phyloP scores from a whole-genome alignment of 2,888 invertebrate species.

The Idaea biselata region DNA sequence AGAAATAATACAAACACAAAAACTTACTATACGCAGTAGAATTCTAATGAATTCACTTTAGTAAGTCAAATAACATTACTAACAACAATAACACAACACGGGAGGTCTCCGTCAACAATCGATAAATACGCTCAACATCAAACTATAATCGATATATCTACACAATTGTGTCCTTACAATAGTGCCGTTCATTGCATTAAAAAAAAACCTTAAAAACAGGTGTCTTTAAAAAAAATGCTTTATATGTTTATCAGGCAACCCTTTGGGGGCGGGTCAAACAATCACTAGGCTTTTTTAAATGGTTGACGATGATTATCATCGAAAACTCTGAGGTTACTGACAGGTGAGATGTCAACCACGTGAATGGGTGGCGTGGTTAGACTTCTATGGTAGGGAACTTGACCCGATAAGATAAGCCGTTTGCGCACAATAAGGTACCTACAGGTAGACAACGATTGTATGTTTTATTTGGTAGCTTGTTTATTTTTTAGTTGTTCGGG shows the following conservation, averaged over 20 bases:
- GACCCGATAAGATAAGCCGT: slow-evolving; percentile 61
- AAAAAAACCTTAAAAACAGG: too few species aligned
- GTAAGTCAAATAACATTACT: slow-evolving; percentile 36
- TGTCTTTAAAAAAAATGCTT: slow-evolving; percentile 58
- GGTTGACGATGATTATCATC: slow-evolving; percentile 68
- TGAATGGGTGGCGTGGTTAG: slow-evolving; percentile 47
- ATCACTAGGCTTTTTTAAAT: slow-evolving; percentile 60
- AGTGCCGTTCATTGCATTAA: slow-evolving; percentile 57
- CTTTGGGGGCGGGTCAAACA: slow-evolving; percentile 72
- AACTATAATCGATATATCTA: slow-evolving; percentile 70
- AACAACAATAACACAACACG: too few species aligned
- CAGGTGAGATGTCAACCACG: slow-evolving; percentile 75
- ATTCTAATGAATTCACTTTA: neutral
- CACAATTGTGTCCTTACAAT: slow-evolving; percentile 66
- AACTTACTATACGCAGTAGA: neutral
- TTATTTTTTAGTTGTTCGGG: slow-evolving; percentile 6
- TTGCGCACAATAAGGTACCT: slow-evolving; percentile 30
- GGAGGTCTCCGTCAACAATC: slow-evolving; percentile 62
- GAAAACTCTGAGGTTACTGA: slow-evolving; percentile 69
- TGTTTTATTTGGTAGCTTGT: neutral
- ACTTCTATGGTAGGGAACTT: slow-evolving; percentile 52
- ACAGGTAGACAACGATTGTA: neutral
- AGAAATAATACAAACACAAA: too few species aligned
- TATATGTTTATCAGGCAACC: slow-evolving; percentile 79
- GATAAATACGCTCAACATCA: slow-evolving; percentile 57